Evolutionary conservation across 2,113 vertebrate genomes (phyloP), one percentile per base, ranked within the genome.

Genomic region (Synchiropus splendidus): DNA sequence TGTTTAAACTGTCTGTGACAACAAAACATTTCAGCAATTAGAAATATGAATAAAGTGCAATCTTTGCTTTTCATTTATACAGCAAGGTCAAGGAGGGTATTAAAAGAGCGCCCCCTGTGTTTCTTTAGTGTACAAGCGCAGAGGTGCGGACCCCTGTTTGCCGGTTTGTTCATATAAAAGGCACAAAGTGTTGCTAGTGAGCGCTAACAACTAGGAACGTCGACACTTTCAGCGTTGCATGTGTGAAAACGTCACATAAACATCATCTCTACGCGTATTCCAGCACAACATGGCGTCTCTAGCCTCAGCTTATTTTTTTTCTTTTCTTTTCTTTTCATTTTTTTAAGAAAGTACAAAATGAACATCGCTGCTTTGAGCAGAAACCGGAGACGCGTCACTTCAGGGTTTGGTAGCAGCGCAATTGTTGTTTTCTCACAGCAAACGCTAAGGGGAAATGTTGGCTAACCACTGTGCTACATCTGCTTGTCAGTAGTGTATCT

Each of bases 21-120:
- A 67, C 58, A 63, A 12, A 33, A 27, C 45, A 54, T 48, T 61
- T 58, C 39, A 36, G 41, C 41, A 47, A 73, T 55, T 62, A 74
- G 58, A 75, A 72, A 62, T 51, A 58, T 43, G 48, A 54, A 67
- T 83, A 86, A 85, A 86, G 86, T 86, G 84, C 83, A 79, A 64
- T 45, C 56, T 54, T 66, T 51, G 51, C 54, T 58, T 78, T n/a
- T 60, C 67, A 51, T 62, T 66, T 43, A 54, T 56, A 77, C 37
- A 60, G 50, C 47, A 60, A 62, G 51, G 65, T 67, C 42, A 66
- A 71, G 43, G 41, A 60, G 45, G 45, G 27, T 54, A 41, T 70
- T 34, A 58, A 73, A 68, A 38, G 42, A 59, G 57, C 21, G 21
- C 17, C 31, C 63, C 53, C 12, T 45, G 31, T 39, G 3, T 36